A percentile compares a stretch with the other conserved stretches of the same genome.
Evolutionary conservation across 2,888 invertebrate genomes (phyloP).

Genomic region (Agrilus biguttatus): DNA sequence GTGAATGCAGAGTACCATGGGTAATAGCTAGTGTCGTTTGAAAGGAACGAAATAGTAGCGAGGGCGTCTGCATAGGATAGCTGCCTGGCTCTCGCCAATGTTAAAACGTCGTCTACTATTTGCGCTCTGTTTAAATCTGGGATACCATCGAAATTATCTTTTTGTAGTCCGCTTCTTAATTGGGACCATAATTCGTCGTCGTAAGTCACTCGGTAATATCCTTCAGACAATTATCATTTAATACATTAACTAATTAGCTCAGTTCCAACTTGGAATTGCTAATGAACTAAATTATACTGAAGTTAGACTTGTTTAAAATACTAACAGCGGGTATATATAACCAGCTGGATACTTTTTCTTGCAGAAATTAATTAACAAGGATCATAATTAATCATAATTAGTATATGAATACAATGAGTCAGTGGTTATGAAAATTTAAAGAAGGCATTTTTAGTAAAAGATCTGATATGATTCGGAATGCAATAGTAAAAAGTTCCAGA

Average conservation of each 20-base stretch:
- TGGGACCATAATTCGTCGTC: conserved; percentile 41
- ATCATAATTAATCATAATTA: too few relatives aligned
- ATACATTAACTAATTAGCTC: too few relatives aligned
- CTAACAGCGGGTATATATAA: too few relatives aligned
- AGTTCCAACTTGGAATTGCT: too few relatives aligned
- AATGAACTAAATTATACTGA: neutral
- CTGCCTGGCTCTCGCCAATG: conserved; percentile 53
- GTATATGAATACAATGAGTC: too few relatives aligned
- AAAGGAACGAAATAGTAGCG: conserved; percentile 51
- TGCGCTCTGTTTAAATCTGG: conserved; percentile 57
- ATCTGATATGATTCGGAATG: too few relatives aligned
- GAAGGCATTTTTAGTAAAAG: too few relatives aligned
- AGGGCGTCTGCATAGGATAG: conserved; percentile 49
- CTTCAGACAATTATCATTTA: conserved; percentile 26
- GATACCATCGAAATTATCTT: conserved; percentile 33
- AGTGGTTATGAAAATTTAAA: too few relatives aligned
- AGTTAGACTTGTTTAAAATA: neutral
- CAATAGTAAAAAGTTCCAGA: too few relatives aligned
- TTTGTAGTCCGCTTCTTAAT: conserved; percentile 31
- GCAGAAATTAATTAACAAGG: too few relatives aligned
- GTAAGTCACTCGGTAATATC: conserved; percentile 55
- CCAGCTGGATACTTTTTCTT: too few relatives aligned
- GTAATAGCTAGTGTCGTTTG: conserved; percentile 52
- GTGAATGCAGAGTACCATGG: conserved; percentile 61
- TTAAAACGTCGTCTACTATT: conserved; percentile 66